Evolutionary conservation across 92 coral and sea anemone species (phyloP), one percentile per base, ranked within the genome.

Genomic region (Nematostella vectensis): DNA sequence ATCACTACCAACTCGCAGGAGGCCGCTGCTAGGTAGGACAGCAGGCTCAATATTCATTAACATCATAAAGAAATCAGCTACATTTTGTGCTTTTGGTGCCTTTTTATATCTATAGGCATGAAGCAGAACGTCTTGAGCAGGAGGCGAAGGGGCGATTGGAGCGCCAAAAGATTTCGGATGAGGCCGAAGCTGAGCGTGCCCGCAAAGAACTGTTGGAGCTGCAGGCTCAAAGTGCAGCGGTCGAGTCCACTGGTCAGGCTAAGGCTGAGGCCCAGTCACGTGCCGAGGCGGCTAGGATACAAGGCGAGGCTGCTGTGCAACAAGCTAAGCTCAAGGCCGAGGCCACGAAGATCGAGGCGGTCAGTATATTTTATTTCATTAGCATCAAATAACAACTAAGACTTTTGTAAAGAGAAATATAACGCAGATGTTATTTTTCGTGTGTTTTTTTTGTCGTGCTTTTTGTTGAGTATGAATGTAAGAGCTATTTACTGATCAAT

Each of bases 181-280:
- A 91, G 62, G 98, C 98, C 3, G 95, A 91, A 44, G 98, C 98
- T 3, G 98, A 91, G 70, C 72, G 86, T 38, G 74, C 98, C 0
- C 70, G 91, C 25, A 78, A 88, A 49, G 98, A 91, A 50, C 74
- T 91, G 27, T 57, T 91, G 38, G 98, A 85, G 60, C 81, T 91
- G 27, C 98, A 86, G 62, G 98, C 98, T 4, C 86, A 74, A 70
- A 91, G 98, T 59, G 98, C 98, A 49, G 98, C 98, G n/a, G 98
- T 91, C 3, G 98, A 91, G 74, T 91, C 98, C 42, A 91, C 98
- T 47, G 98, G 98, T 3, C 98, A 91, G 56, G 98, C 98, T 12
- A 91, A 91, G 53, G 98, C 98, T 38, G 98, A 91, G 55, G 98
- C 98, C 2, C 98, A 91, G 76, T 91, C 98, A 27, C 87, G 80